phyloP scores from a whole-genome alignment of 2,113 vertebrate genomes.

The Megatriorchis doriae region DNA sequence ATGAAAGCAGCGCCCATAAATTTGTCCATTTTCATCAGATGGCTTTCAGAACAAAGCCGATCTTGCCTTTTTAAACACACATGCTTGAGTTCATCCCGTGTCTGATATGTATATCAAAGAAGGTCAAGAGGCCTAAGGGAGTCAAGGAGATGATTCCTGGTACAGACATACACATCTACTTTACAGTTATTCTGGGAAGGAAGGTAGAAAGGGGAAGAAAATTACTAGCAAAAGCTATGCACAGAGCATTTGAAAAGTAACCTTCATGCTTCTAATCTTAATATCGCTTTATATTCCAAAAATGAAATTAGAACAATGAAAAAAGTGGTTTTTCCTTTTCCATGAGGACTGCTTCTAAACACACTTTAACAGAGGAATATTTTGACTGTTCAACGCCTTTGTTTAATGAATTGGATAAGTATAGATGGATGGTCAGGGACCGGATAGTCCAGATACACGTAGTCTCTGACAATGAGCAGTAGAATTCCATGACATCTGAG shows the following conservation, averaged over 20 bases:
- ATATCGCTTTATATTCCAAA: background rate
- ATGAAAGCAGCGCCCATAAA: background rate
- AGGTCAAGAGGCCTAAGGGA: background rate
- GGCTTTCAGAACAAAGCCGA: background rate
- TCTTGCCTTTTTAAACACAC: background rate
- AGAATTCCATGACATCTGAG: background rate
- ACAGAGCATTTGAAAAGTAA: background rate
- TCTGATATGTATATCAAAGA: background rate
- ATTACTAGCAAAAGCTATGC: background rate
- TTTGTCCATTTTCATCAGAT: background rate
- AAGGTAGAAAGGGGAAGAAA: background rate
- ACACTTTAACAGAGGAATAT: background rate
- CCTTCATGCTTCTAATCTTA: background rate
- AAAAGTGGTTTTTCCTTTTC: background rate
- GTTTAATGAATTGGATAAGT: background rate
- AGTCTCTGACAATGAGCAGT: background rate
- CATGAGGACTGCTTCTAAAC: background rate
- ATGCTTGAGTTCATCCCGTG: background rate
- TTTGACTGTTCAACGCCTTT: background rate
- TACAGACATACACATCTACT: background rate
- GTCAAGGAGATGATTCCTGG: background rate
- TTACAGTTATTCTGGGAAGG: background rate
- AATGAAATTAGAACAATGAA: background rate
- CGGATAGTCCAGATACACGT: background rate
- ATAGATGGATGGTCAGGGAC: background rate